Conservation (phyloP, 2,797 vertebrate genomes). For the Notoglanidium macrostoma region DNA sequence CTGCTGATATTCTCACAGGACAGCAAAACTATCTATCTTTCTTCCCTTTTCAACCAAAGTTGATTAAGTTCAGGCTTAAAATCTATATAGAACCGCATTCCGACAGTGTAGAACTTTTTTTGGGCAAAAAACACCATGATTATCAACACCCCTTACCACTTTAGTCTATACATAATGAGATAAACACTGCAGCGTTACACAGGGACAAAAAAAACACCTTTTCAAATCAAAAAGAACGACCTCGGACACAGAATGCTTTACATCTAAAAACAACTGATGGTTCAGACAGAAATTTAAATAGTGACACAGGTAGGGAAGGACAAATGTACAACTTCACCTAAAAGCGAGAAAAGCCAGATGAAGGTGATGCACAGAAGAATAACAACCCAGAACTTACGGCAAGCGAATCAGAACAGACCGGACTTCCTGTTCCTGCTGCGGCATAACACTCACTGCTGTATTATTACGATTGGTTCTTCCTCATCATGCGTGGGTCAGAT, state of each 20-base stretch:
- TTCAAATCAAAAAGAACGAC: not conserved
- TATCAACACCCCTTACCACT: not conserved
- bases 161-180: not conserved
- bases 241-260: not conserved
- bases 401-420: not conserved
- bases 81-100: not conserved
- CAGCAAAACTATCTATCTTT: not conserved
- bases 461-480: not conserved
- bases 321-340: not conserved
- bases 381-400: not conserved
- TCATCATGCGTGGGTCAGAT: not conserved
- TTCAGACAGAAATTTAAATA: not conserved
- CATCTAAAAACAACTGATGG: not conserved
- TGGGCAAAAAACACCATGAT: not conserved
- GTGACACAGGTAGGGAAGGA: not conserved
- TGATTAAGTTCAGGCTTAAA: not conserved
- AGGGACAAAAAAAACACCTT: not conserved
- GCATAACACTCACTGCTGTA: not conserved
- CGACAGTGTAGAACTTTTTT: not conserved
- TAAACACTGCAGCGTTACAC: not conserved
- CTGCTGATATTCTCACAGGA: constrained; percentile 3
- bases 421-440: not conserved
- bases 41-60: not conserved
- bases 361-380: not conserved
- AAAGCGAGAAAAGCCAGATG: not conserved